These are phyloP conservation scores for Ptilorrhoa leucosticta DNA, from an alignment of 2,113 vertebrate species.

Conservation along the genomic window DNA sequence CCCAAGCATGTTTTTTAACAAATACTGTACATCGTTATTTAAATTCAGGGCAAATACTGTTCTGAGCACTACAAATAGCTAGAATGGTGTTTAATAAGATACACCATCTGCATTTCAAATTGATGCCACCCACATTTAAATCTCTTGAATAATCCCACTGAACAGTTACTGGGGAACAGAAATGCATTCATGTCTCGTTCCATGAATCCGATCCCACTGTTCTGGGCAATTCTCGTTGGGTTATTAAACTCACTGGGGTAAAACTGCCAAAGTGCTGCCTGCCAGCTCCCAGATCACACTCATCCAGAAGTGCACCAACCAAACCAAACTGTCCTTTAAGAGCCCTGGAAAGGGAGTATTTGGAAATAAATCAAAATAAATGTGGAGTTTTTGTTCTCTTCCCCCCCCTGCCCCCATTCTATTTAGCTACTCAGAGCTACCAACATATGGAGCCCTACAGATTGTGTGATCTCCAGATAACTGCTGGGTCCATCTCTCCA, in stretches of 20 bases:
- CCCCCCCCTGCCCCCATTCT: accelerated
- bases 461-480: not conserved
- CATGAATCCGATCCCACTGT: not conserved
- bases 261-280: slow-evolving; percentile 45
- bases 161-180: slow-evolving; percentile 23
- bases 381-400: not conserved
- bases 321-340: slow-evolving; percentile 38
- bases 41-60: slow-evolving; percentile 60
- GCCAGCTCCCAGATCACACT: slow-evolving; percentile 29
- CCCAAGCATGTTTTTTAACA: slow-evolving; percentile 61
- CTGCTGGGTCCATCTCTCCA: not conserved
- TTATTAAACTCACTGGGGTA: slow-evolving; percentile 34
- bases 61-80: slow-evolving; percentile 35
- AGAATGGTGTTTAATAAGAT: slow-evolving; percentile 56
- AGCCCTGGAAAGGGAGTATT: not conserved
- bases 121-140: slow-evolving; percentile 35
- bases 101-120: slow-evolving; percentile 66
- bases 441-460: not conserved
- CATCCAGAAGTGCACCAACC: slow-evolving; percentile 1
- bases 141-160: slow-evolving; percentile 36
- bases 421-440: not conserved
- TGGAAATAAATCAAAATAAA: slow-evolving; percentile 38
- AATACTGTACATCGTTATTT: slow-evolving; percentile 58
- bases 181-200: not conserved
- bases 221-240: not conserved